phyloP scores from a whole-genome alignment of 2,113 vertebrate genomes.

The Myrmecobius fasciatus region DNA sequence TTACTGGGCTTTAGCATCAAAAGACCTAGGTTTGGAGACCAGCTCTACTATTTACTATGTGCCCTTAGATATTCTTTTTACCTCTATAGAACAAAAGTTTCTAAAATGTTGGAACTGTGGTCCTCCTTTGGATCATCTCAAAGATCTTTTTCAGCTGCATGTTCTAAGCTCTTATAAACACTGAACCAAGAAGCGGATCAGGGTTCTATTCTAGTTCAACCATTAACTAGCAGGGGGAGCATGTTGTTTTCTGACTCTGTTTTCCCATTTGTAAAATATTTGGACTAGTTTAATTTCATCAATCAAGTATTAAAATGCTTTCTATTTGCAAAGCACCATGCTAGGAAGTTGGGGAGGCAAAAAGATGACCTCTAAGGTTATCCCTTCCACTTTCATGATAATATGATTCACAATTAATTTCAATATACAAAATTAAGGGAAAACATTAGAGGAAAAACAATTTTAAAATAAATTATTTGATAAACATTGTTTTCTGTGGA shows the following conservation, averaged over 20 bases:
- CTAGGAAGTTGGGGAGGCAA: neutral
- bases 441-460: neutral
- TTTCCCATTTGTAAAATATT: conserved; percentile 12
- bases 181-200: neutral
- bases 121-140: neutral
- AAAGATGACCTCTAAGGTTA: neutral
- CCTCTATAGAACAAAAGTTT: neutral
- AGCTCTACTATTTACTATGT: conserved; percentile 36
- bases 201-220: neutral
- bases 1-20: neutral
- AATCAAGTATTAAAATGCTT: neutral
- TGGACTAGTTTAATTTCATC: neutral
- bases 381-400: neutral
- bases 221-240: neutral
- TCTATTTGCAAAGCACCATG: neutral
- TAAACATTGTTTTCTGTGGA: neutral
- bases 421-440: neutral
- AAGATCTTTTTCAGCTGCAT: neutral
- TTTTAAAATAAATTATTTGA: neutral
- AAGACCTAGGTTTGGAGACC: conserved; percentile 16
- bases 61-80: conserved; percentile 18
- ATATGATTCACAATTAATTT: neutral
- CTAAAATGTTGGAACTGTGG: neutral
- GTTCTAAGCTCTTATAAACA: neutral
- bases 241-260: neutral